A percentile compares a stretch with the other conserved stretches of the same genome.
Evolutionary conservation across 2,888 invertebrate species (phyloP).

Genomic region (Craniophora ligustri): DNA sequence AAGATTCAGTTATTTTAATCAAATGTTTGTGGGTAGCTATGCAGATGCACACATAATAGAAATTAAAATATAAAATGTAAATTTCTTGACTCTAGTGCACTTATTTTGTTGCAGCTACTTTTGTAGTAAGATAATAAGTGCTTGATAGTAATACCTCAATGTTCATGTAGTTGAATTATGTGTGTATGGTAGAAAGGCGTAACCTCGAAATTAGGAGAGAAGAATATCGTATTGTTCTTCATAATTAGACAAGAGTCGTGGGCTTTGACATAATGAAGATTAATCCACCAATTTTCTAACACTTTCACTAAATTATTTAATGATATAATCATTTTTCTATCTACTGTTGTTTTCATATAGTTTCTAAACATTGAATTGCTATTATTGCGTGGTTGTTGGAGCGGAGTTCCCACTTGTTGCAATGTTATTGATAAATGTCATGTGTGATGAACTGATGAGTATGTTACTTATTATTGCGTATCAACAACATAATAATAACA

Average conservation of each 20-base stretch:
- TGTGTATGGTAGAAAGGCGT: conserved; percentile 5
- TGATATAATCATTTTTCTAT: conserved; percentile 34
- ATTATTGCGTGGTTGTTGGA: conserved; percentile 20
- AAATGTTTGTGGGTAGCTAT: no score
- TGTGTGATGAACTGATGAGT: conserved; percentile 11
- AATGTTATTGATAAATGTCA: conserved; percentile 22
- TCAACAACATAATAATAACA: no score
- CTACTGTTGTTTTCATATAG: conserved; percentile 35
- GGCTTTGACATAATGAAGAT: conserved; percentile 58
- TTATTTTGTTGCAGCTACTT: not conserved
- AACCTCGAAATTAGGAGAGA: not conserved
- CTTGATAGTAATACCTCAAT: not conserved
- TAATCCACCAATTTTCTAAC: conserved; percentile 57
- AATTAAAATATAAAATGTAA: no score
- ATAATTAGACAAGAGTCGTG: conserved; percentile 40
- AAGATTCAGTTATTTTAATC: no score
- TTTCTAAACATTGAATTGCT: conserved; percentile 11
- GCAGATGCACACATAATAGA: no score
- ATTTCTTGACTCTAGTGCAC: no score
- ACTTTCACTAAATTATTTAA: conserved; percentile 57
- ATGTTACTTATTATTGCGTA: not conserved
- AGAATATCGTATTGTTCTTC: conserved; percentile 35
- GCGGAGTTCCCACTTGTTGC: conserved; percentile 29
- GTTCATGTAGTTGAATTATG: conserved; percentile 5
- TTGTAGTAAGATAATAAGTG: no score